These are phyloP conservation scores for Hexactinellida sp. DNA, from an alignment of 37 sponge, comb jelly and placozoan genomes.

Conservation along the genomic window DNA sequence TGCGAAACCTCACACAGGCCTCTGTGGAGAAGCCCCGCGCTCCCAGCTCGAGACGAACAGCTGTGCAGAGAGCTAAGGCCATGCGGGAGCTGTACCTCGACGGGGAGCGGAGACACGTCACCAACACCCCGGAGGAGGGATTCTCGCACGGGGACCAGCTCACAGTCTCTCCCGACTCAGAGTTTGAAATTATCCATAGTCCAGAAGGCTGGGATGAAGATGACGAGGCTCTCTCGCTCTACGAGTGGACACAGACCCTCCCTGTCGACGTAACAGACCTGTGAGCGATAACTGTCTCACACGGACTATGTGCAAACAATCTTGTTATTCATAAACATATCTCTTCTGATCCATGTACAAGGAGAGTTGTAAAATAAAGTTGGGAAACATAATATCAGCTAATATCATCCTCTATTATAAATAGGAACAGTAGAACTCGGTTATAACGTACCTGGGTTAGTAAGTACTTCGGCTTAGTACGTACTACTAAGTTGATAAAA, in stretches of 20 bases:
- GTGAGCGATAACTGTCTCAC: neutral
- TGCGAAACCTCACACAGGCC: neutral
- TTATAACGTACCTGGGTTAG: too few species aligned
- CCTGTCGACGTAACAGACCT: neutral
- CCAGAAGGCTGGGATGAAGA: neutral
- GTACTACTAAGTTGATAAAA: too few species aligned
- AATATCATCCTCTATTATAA: too few species aligned
- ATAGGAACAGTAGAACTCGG: too few species aligned
- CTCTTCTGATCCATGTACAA: too few species aligned
- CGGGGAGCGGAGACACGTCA: neutral
- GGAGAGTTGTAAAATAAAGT: too few species aligned
- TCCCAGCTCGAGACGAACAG: neutral
- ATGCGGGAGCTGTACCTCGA: neutral
- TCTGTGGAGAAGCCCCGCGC: neutral
- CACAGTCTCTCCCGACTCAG: neutral
- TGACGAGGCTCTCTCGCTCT: neutral
- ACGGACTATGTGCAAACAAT: neutral
- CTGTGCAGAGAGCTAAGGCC: neutral
- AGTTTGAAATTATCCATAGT: neutral
- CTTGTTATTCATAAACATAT: neutral
- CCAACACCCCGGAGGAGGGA: neutral
- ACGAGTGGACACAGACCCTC: conserved; percentile 1
- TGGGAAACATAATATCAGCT: too few species aligned
- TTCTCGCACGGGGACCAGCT: neutral
- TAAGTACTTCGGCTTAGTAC: too few species aligned